These are phyloP conservation scores for Stenolophus ochropezus DNA, from an alignment of 2,888 invertebrate species.

Conservation along the genomic window DNA sequence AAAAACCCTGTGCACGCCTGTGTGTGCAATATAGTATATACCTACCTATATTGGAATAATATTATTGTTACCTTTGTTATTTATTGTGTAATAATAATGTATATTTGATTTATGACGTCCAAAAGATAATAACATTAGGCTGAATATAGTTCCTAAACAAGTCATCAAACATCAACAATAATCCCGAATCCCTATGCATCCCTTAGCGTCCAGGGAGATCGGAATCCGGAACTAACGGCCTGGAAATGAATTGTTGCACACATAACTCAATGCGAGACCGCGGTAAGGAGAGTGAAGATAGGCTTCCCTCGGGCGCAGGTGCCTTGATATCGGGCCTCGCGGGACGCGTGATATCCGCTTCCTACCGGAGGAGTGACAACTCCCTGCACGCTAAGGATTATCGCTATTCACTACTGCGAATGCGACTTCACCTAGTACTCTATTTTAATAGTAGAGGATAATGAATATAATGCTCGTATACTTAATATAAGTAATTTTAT, in stretches of 20 bases:
- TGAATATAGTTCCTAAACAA: not conserved
- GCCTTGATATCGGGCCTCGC: not conserved
- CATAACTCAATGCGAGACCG: slow-evolving; percentile 51
- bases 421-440: not conserved
- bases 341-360: not conserved
- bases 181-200: not conserved
- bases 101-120: not conserved
- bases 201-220: not conserved
- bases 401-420: not conserved
- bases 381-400: not conserved
- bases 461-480: too few species aligned
- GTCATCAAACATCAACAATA: not conserved
- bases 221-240: slow-evolving; percentile 35
- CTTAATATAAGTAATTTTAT: too few species aligned
- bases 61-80: too few species aligned
- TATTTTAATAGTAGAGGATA: not conserved
- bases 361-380: not conserved
- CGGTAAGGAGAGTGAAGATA: slow-evolving; percentile 50
- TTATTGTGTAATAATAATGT: too few species aligned
- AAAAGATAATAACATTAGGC: not conserved
- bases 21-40: too few species aligned
- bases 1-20: too few species aligned
- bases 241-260: slow-evolving; percentile 53
- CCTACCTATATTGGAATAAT: too few species aligned
- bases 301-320: slow-evolving; percentile 32